Evolutionary conservation across 2,888 invertebrate species (phyloP).

Genomic region (Axea sp.): DNA sequence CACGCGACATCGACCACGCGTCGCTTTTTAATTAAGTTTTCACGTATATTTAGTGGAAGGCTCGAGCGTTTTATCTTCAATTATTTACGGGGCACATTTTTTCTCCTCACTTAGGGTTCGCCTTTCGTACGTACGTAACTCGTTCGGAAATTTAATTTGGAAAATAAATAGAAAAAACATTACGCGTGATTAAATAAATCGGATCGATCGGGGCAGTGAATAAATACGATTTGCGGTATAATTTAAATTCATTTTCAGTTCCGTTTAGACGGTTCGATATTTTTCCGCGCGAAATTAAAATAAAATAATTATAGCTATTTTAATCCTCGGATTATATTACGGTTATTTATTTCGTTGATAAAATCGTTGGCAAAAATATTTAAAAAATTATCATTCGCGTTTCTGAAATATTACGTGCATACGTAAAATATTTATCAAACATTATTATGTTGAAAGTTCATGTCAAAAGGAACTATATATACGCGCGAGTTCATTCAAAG

Average conservation of each 20-base stretch:
- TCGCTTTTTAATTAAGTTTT: slow-evolving; percentile 47
- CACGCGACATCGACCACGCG: slow-evolving; percentile 26
- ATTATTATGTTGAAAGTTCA: background rate
- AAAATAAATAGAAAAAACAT: background rate
- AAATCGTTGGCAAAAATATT: too few species aligned
- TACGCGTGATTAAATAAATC: background rate
- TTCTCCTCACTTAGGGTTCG: slow-evolving; percentile 2
- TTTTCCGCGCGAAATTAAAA: too few species aligned
- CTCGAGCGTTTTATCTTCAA: slow-evolving; percentile 1
- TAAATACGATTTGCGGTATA: background rate
- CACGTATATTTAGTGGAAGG: slow-evolving; percentile 33
- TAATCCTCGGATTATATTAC: too few species aligned
- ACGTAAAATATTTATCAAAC: too few species aligned
- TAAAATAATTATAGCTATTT: too few species aligned
- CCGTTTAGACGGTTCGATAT: too few species aligned
- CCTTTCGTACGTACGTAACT: background rate
- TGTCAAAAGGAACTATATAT: background rate
- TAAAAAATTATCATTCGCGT: too few species aligned
- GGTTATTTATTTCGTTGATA: too few species aligned
- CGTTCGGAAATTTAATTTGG: background rate
- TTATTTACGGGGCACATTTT: slow-evolving; percentile 10
- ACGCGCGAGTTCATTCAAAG: slow-evolving; percentile 19
- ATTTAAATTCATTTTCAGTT: too few species aligned
- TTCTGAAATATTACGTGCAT: too few species aligned
- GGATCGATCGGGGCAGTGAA: background rate